Evolutionary conservation across 2,888 invertebrate genomes (phyloP).

Genomic region (Andrena flavipes): DNA sequence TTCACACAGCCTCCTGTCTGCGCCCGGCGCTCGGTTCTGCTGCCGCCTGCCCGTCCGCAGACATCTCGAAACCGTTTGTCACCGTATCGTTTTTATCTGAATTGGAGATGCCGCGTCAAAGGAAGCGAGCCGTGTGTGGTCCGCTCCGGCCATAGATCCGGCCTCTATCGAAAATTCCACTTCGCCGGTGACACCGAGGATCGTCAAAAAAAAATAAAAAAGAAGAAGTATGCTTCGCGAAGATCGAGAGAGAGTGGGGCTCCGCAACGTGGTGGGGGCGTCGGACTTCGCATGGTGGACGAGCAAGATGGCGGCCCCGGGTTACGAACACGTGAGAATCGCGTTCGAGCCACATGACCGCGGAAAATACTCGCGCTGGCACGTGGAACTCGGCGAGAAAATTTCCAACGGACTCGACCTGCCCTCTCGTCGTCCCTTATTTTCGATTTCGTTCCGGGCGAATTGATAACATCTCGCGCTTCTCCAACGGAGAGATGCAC

Average conservation of each 20-base stretch:
- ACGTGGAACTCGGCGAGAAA: constrained; percentile 2
- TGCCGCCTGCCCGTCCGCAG: neutral
- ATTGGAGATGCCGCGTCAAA: constrained; percentile 42
- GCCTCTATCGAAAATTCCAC: constrained; percentile 25
- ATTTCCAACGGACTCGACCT: neutral
- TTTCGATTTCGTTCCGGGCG: neutral
- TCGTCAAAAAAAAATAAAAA: constrained; percentile 51
- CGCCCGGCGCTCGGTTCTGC: neutral
- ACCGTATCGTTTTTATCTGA: constrained; percentile 41
- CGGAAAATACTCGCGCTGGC: constrained; percentile 27
- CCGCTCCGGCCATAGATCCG: constrained; percentile 13
- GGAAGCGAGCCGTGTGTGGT: neutral
- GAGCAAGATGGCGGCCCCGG: constrained; percentile 68
- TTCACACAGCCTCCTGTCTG: constrained; percentile 29
- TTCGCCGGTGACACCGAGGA: constrained; percentile 31
- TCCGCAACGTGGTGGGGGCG: constrained; percentile 61
- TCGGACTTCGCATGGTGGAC: constrained; percentile 69
- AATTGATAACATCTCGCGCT: neutral
- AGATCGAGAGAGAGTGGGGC: constrained; percentile 47
- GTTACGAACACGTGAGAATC: constrained; percentile 66
- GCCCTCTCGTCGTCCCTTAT: neutral
- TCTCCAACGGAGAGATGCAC: neutral
- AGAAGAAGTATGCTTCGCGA: constrained; percentile 20
- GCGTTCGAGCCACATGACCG: constrained; percentile 44
- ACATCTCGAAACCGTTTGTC: constrained; percentile 5